A percentile compares a stretch with the other conserved stretches of the same genome.
Conservation (phyloP, 1,140 invertebrate genomes). For the Leptonema lineaticorne region DNA sequence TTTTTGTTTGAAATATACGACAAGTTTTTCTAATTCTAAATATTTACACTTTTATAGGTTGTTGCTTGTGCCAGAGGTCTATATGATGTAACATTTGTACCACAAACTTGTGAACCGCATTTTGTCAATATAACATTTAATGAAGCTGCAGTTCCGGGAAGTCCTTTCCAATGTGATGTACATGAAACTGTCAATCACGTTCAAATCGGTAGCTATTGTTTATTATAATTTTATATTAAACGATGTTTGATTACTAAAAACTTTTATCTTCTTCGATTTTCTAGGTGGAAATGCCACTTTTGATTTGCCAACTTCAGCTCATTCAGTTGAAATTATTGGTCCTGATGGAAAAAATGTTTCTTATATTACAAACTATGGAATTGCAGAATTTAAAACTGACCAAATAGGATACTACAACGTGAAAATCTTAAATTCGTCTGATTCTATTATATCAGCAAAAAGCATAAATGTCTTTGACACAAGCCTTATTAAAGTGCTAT, state of each 20-base stretch:
- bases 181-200: constrained; percentile 73
- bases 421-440: constrained; percentile 49
- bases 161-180: constrained; percentile 93
- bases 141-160: constrained; percentile 88
- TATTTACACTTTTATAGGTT: constrained; percentile 53
- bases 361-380: constrained; percentile 55
- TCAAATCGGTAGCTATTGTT: constrained; percentile 57
- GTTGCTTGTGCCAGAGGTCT: constrained; percentile 86
- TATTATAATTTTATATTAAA: neutral
- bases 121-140: constrained; percentile 97
- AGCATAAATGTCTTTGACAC: constrained; percentile 87
- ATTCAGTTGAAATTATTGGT: constrained; percentile 59
- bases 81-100: constrained; percentile 96
- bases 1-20: neutral
- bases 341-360: constrained; percentile 56
- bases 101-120: constrained; percentile 85
- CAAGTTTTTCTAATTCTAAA: neutral
- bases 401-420: constrained; percentile 58
- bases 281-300: constrained; percentile 56
- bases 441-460: constrained; percentile 51
- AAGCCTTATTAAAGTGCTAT: constrained; percentile 72
- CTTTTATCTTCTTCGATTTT: constrained; percentile 1
- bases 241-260: neutral
- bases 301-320: constrained; percentile 58
- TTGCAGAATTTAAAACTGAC: constrained; percentile 57